Evolutionary conservation across 1,140 invertebrate genomes (phyloP).

Genomic region (Asbolus verrucosus): DNA sequence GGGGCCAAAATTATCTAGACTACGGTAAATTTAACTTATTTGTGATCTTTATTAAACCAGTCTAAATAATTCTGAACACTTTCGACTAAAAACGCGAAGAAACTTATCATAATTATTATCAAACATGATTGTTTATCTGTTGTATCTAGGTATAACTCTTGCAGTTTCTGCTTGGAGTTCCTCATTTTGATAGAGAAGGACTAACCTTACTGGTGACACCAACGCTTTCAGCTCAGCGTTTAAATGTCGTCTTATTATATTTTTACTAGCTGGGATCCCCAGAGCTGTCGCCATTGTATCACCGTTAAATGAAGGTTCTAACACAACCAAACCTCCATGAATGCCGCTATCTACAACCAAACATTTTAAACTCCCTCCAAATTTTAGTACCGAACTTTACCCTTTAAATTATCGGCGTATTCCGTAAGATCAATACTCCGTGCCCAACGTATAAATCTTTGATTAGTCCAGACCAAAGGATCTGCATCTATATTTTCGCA

Average conservation of each 20-base stretch:
- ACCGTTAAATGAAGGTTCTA: constrained; percentile 93
- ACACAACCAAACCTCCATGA: constrained; percentile 90
- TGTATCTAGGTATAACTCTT: constrained; percentile 65
- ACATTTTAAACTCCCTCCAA: too few species aligned
- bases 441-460: constrained; percentile 92
- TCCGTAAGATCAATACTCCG: constrained; percentile 92
- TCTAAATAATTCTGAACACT: constrained; percentile 29
- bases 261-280: constrained; percentile 92
- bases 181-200: constrained; percentile 83
- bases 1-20: constrained; percentile 26
- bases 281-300: constrained; percentile 94
- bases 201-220: constrained; percentile 90
- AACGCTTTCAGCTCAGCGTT: constrained; percentile 90
- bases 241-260: constrained; percentile 91
- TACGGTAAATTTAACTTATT: too few species aligned
- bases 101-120: constrained; percentile 43
- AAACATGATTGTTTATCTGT: constrained; percentile 57
- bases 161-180: constrained; percentile 76
- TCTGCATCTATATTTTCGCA: constrained; percentile 90
- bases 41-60: too few species aligned
- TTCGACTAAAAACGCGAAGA: constrained; percentile 15
- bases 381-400: constrained; percentile 67
- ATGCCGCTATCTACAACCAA: constrained; percentile 84
- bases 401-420: constrained; percentile 94
- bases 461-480: constrained; percentile 95